Conservation (phyloP, 2,113 vertebrate species). For the Cochlearius cochlearius region DNA sequence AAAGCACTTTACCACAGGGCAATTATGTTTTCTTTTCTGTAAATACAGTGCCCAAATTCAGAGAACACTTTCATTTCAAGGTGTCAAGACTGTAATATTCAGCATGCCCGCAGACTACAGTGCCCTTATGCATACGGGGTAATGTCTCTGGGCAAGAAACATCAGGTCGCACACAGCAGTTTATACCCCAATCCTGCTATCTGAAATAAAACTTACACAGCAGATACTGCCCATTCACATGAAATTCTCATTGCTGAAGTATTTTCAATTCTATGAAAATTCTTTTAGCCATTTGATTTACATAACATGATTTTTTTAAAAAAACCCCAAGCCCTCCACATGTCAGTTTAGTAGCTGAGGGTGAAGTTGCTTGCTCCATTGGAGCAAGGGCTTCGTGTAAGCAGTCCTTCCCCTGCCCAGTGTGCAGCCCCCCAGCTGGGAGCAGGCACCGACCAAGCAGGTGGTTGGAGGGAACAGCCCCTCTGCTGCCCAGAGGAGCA, state of each 20-base stretch:
- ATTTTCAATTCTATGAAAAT: not conserved
- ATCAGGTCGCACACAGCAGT: not conserved
- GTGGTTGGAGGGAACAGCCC: not conserved
- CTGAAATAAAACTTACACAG: not conserved
- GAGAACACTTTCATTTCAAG: not conserved
- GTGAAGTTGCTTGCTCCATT: not conserved
- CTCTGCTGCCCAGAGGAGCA: not conserved
- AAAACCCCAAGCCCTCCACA: not conserved
- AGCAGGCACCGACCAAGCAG: not conserved
- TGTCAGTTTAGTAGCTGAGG: not conserved
- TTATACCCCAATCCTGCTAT: fast-evolving
- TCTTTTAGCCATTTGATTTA: not conserved
- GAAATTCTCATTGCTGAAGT: not conserved
- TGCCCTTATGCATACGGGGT: not conserved
- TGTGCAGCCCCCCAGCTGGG: fast-evolving
- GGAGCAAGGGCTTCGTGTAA: not conserved
- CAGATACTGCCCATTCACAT: not conserved
- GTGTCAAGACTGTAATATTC: not conserved
- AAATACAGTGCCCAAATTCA: not conserved
- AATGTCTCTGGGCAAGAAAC: not conserved
- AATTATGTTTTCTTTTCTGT: not conserved
- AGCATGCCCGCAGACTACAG: fast-evolving
- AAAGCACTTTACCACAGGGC: not conserved
- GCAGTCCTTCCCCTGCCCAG: fast-evolving
- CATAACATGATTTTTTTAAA: too few relatives aligned